These are phyloP conservation scores for Drosophila kanekoi DNA, from an alignment of 2,888 invertebrate species.

Conservation along the genomic window DNA sequence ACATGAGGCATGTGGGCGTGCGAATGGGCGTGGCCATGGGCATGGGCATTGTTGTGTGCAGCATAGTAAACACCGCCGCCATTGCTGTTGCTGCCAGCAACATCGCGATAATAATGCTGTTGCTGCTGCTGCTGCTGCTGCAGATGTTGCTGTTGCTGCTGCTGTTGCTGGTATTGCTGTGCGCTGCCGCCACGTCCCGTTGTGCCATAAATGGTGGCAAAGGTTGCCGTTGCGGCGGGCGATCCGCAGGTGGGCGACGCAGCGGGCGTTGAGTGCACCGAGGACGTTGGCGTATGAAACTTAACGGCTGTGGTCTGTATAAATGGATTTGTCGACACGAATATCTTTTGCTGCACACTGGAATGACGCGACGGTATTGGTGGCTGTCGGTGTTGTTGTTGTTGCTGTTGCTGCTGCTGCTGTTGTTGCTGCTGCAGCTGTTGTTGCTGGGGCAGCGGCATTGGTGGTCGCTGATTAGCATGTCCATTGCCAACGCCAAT, in stretches of 20 bases:
- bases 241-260: constrained; percentile 82
- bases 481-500: constrained; percentile 63
- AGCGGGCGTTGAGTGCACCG: constrained; percentile 67
- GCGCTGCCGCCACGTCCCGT: constrained; percentile 62
- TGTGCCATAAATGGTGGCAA: constrained; percentile 76
- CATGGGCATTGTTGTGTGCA: constrained; percentile 65
- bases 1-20: constrained; percentile 56
- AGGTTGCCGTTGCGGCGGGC: constrained; percentile 58
- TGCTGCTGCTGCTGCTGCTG: constrained; percentile 40
- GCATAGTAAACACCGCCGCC: constrained; percentile 70
- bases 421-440: constrained; percentile 74
- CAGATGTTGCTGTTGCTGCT: constrained; percentile 50
- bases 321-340: constrained; percentile 85
- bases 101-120: constrained; percentile 68
- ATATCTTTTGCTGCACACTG: constrained; percentile 85
- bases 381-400: constrained; percentile 78
- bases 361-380: constrained; percentile 84
- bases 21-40: constrained; percentile 29
- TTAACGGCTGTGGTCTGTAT: constrained; percentile 84
- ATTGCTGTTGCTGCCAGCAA: constrained; percentile 61
- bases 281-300: constrained; percentile 74
- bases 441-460: constrained; percentile 75
- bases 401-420: constrained; percentile 57
- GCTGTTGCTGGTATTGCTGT: constrained; percentile 49
- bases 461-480: constrained; percentile 77